Evolutionary conservation across 2,888 invertebrate species (phyloP), one percentile per base, ranked within the genome.

Genomic region (Erpobdella octoculata): DNA sequence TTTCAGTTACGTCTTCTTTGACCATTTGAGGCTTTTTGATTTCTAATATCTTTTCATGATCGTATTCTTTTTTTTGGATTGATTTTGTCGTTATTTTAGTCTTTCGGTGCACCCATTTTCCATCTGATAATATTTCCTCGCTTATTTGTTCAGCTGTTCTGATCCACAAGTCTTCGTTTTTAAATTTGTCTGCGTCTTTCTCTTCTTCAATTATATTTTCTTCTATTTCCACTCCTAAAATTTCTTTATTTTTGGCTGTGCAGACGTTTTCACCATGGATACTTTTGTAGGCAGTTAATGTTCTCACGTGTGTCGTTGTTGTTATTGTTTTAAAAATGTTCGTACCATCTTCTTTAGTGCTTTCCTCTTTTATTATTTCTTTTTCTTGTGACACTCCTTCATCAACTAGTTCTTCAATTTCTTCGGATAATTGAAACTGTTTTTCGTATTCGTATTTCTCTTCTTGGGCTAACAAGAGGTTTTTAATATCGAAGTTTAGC

Each of bases 161-260:
- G 21, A 53, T 53, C 53, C 53, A 53, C 9, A 53, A 1, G 8
- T 53, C 53, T 18, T 53, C 6, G 4, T 21, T n/a, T 6, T 53
- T 15, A 28, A 25, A 53, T 53, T 12, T 8, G 8, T 53, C 21
- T 6, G 15, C 8, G 21, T 31, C 78, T 84, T 86, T 15, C 83
- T 79, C 80, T 85, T 85, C 77, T 85, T 86, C 79, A 81, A 84
- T 76, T 77, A 70, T 41, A 83, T 85, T 78, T 84, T 78, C 78
- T 62, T 78, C 78, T 73, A 78, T 78, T 31, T 75, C 73, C 66
- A 77, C 71, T 72, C 77, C 76, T 71, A 78, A 77, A 28, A 77
- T 62, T 75, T 69, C 71, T 77, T 74, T 65, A 15, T 41, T 21
- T 62, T 33, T 62, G n/a, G 28, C 8, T 4, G 33, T 33, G 12